These are phyloP conservation scores for Psix sp. DNA, from an alignment of 1,140 invertebrate genomes.

Conservation along the genomic window DNA sequence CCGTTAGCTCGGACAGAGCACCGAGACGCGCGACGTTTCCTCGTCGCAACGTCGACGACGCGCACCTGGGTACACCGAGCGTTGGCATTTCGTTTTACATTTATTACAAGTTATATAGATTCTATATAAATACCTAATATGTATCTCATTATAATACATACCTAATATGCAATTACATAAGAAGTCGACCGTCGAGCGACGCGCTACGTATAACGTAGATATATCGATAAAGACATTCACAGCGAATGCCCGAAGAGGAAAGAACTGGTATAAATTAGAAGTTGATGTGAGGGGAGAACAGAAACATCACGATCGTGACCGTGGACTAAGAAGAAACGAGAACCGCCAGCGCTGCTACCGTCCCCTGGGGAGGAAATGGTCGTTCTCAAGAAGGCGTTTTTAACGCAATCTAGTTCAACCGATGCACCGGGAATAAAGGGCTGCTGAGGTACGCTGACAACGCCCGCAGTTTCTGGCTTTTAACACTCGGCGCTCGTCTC, in stretches of 20 bases:
- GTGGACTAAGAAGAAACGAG: too few species aligned
- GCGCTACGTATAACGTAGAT: slow-evolving; percentile 65
- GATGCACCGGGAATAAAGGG: not conserved
- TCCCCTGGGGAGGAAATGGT: too few species aligned
- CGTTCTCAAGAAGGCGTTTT: slow-evolving; percentile 2
- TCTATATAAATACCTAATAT: slow-evolving; percentile 78
- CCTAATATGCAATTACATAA: slow-evolving; percentile 76
- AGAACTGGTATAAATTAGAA: slow-evolving; percentile 3
- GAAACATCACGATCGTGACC: slow-evolving; percentile 3
- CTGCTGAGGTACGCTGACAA: slow-evolving; percentile 28
- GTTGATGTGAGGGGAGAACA: slow-evolving; percentile 3
- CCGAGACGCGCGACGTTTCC: slow-evolving; percentile 40
- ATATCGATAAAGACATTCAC: slow-evolving; percentile 44
- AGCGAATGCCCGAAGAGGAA: not conserved
- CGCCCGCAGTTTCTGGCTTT: slow-evolving; percentile 21
- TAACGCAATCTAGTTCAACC: too few species aligned
- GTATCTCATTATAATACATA: slow-evolving; percentile 76
- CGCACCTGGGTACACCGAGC: slow-evolving; percentile 68
- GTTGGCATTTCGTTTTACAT: slow-evolving; percentile 76
- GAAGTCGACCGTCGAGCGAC: slow-evolving; percentile 70
- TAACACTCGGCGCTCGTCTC: slow-evolving; percentile 62
- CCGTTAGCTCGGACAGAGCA: slow-evolving; percentile 27
- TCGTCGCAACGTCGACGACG: slow-evolving; percentile 42
- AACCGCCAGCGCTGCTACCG: too few species aligned
- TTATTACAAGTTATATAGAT: slow-evolving; percentile 76